A percentile compares a stretch with the other conserved stretches of the same genome.
These are phyloP conservation scores for Pangasius larnaudii DNA, from an alignment of 2,797 vertebrate species.

Conservation along the genomic window DNA sequence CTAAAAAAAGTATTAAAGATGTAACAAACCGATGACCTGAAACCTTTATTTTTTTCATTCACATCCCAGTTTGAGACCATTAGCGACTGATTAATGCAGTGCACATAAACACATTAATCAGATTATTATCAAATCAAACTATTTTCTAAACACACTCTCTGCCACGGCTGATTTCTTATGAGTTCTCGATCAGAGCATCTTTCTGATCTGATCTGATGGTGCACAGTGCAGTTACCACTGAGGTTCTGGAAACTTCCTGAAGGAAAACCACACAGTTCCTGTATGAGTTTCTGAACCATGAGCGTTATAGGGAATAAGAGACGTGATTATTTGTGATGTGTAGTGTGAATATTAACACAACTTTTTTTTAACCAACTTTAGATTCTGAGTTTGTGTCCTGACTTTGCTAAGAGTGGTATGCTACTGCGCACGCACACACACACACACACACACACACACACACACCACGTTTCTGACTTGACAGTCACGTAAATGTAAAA, in stretches of 20 bases:
- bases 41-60: background rate
- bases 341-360: background rate
- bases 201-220: background rate
- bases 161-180: background rate
- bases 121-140: background rate
- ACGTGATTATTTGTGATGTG: background rate
- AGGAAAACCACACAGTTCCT: background rate
- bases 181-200: background rate
- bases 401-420: background rate
- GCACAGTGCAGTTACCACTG: background rate
- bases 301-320: background rate
- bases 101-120: background rate
- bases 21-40: background rate
- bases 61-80: background rate
- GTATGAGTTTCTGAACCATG: background rate
- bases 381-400: background rate
- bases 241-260: background rate
- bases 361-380: background rate
- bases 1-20: conserved; percentile 17
- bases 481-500: background rate
- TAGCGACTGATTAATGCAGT: background rate
- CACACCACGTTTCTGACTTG: background rate
- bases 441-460: background rate
- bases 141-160: background rate
- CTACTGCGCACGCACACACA: background rate